phyloP scores from a whole-genome alignment of 2,888 invertebrate genomes.

The Hirtodrosophila trivittata region DNA sequence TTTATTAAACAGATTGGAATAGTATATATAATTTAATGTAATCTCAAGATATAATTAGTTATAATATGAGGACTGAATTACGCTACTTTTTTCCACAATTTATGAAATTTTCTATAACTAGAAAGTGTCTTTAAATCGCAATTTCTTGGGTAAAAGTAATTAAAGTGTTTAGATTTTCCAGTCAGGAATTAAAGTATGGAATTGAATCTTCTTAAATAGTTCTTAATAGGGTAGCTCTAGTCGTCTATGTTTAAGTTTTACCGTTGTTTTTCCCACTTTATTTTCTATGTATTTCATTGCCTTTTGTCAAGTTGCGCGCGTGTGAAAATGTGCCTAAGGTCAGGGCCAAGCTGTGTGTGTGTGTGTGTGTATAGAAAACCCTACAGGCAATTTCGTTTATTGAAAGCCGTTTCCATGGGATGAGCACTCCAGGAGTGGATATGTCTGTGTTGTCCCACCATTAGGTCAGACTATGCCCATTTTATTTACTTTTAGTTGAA shows the following conservation, averaged over 20 bases:
- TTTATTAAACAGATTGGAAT: no score
- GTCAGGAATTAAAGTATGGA: no score
- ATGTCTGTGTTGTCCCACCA: conserved; percentile 8
- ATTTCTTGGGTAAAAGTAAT: no score
- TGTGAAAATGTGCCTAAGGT: conserved; percentile 71
- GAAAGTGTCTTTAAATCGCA: no score
- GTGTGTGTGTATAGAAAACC: conserved; percentile 24
- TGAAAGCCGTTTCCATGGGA: conserved; percentile 41
- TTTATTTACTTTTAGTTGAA: conserved; percentile 27
- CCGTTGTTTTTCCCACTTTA: not conserved
- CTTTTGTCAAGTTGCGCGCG: conserved; percentile 45
- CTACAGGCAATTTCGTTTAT: conserved; percentile 67
- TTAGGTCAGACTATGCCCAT: conserved; percentile 12
- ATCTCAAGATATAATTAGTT: no score
- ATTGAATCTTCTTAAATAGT: no score
- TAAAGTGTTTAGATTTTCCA: no score
- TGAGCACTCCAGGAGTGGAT: not conserved
- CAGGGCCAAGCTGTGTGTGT: conserved; percentile 40
- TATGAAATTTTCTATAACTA: no score
- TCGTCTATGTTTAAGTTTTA: not conserved
- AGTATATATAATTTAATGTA: no score
- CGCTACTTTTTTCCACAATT: no score
- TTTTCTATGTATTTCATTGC: conserved; percentile 2
- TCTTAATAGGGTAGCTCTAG: no score
- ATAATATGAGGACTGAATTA: no score